A percentile compares a stretch with the other conserved stretches of the same genome.
phyloP scores from a whole-genome alignment of 2,888 invertebrate genomes.

The Cremastobaeus sp. region DNA sequence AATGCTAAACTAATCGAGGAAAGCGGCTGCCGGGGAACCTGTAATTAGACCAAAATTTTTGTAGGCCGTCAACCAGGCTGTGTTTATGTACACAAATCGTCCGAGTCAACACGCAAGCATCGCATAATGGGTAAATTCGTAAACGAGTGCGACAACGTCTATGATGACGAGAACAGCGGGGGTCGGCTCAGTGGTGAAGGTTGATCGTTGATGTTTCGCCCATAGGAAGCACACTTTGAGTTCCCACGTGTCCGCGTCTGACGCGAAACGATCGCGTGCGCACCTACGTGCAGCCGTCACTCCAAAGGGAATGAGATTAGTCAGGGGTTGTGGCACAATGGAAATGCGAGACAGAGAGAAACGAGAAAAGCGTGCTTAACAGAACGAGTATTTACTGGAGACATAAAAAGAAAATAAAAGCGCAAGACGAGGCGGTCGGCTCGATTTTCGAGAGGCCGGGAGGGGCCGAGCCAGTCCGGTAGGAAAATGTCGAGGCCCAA shows the following conservation, averaged over 20 bases:
- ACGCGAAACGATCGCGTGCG: slow-evolving; percentile 71
- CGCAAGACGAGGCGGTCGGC: background rate
- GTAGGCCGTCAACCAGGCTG: background rate
- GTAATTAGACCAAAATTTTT: slow-evolving; percentile 31
- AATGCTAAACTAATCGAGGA: background rate
- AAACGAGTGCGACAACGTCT: slow-evolving; percentile 54
- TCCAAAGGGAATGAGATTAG: slow-evolving; percentile 73
- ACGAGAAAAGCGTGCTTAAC: slow-evolving; percentile 10
- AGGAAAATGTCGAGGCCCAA: slow-evolving; percentile 19
- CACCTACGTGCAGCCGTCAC: slow-evolving; percentile 74
- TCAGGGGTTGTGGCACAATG: slow-evolving; percentile 70
- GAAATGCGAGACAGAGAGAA: slow-evolving; percentile 37
- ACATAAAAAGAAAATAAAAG: slow-evolving; percentile 1
- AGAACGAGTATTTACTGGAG: slow-evolving; percentile 14
- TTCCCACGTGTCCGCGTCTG: slow-evolving; percentile 74
- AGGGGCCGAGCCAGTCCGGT: too few species aligned
- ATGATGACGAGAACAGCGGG: slow-evolving; percentile 52
- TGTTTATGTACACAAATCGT: slow-evolving; percentile 14
- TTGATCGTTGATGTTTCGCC: slow-evolving; percentile 64
- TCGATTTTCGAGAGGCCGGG: too few species aligned
- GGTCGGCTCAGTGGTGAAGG: slow-evolving; percentile 44
- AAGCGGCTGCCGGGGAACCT: background rate
- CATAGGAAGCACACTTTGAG: slow-evolving; percentile 71
- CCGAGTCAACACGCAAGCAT: slow-evolving; percentile 32
- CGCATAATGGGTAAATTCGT: slow-evolving; percentile 29